These are phyloP conservation scores for Leucophenga varia DNA, from an alignment of 1,140 invertebrate species.

Conservation along the genomic window DNA sequence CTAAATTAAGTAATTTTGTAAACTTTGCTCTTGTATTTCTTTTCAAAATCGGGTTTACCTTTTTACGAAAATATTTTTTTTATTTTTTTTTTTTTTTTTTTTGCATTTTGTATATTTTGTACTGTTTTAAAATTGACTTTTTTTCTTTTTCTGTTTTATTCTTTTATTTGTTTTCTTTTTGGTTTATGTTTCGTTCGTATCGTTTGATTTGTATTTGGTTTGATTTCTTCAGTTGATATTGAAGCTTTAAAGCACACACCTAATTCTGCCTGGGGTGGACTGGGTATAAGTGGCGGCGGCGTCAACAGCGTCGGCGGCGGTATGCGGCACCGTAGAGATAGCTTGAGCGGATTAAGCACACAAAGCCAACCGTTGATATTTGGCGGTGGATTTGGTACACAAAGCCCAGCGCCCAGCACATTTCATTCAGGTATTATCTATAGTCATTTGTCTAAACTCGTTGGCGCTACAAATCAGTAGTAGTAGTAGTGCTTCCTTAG, in stretches of 20 bases:
- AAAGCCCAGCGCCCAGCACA: slow-evolving; percentile 55
- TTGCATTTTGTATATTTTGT: no score
- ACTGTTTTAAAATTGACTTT: no score
- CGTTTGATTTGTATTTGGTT: no score
- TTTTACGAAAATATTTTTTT: slow-evolving; percentile 21
- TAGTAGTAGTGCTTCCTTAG: no score
- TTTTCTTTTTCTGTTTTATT: slow-evolving; percentile 19
- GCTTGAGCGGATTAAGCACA: slow-evolving; percentile 56
- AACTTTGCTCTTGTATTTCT: no score
- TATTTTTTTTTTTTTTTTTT: slow-evolving; percentile 17
- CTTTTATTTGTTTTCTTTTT: slow-evolving; percentile 14
- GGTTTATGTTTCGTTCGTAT: no score
- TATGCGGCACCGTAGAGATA: slow-evolving; percentile 58
- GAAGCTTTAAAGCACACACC: slow-evolving; percentile 57
- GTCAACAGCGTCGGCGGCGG: no score
- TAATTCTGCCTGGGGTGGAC: slow-evolving; percentile 33
- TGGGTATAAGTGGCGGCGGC: no score
- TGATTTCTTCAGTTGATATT: slow-evolving; percentile 57
- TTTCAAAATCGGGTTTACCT: slow-evolving; percentile 1
- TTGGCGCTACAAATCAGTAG: no score
- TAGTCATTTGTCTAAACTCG: not conserved
- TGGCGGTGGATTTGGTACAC: slow-evolving; percentile 52
- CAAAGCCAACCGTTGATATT: slow-evolving; percentile 54
- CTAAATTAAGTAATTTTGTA: slow-evolving; percentile 1
- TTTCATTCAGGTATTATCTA: slow-evolving; percentile 51